These are phyloP conservation scores for Sorex fumeus DNA, from an alignment of 2,113 vertebrate genomes.

Conservation along the genomic window DNA sequence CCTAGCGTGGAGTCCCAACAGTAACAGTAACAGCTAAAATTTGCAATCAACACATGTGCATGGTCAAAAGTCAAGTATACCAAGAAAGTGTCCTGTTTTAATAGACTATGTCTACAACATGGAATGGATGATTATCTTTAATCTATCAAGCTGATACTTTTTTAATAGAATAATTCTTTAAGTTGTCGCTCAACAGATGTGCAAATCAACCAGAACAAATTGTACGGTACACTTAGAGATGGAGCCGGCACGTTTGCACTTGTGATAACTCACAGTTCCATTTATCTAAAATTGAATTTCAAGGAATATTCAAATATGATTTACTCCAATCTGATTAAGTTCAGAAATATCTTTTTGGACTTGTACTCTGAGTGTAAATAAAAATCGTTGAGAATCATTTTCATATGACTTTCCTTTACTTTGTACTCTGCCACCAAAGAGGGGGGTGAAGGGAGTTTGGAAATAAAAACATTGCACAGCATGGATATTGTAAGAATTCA, in stretches of 20 bases:
- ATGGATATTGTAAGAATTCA: conserved; percentile 37
- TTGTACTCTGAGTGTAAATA: conserved; percentile 66
- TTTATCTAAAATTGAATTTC: conserved; percentile 82
- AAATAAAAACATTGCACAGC: not conserved
- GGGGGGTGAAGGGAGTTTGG: not conserved
- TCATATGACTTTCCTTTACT: not conserved
- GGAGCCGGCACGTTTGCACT: not conserved
- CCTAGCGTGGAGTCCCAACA: no score
- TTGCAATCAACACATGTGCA: not conserved
- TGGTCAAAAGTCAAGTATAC: conserved; percentile 33
- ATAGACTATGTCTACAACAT: conserved; percentile 61
- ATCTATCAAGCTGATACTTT: conserved; percentile 58
- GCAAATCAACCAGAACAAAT: conserved; percentile 64
- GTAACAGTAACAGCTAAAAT: conserved; percentile 60
- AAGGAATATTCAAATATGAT: conserved; percentile 71
- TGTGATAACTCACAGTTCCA: conserved; percentile 59
- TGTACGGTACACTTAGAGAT: not conserved
- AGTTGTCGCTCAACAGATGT: conserved; percentile 53
- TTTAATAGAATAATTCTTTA: conserved; percentile 74
- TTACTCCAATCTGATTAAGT: conserved; percentile 61
- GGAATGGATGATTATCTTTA: conserved; percentile 77
- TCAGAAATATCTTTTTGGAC: conserved; percentile 48
- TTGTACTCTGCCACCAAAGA: not conserved
- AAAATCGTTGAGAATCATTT: conserved; percentile 54
- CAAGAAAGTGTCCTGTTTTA: conserved; percentile 59